Evolutionary conservation across 2,888 invertebrate species (phyloP).

Genomic region (Andrena fulva): DNA sequence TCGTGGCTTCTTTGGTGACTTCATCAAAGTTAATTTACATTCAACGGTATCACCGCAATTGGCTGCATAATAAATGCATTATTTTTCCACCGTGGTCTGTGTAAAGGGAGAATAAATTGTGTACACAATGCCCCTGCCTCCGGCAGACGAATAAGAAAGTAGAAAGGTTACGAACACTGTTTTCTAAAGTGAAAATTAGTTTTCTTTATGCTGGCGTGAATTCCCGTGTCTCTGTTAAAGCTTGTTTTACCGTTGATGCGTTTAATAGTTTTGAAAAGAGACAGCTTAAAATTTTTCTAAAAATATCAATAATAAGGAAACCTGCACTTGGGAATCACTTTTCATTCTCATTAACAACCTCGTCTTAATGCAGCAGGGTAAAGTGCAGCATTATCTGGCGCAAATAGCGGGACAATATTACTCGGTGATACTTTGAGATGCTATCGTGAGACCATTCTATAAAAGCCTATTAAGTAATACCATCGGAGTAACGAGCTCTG

Average conservation of each 20-base stretch:
- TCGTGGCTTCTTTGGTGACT: not conserved
- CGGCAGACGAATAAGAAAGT: not conserved
- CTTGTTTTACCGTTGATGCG: not conserved
- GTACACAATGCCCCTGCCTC: not conserved
- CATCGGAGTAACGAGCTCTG: conserved; percentile 12
- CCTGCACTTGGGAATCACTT: not conserved
- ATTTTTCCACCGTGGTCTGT: conserved; percentile 1
- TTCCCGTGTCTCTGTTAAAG: not conserved
- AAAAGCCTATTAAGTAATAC: conserved; percentile 43
- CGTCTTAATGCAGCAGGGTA: not conserved
- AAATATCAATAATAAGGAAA: too few relatives aligned
- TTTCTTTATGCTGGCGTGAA: not conserved
- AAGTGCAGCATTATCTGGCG: not conserved
- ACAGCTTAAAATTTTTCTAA: not conserved
- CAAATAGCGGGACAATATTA: conserved; percentile 22
- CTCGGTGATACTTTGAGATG: conserved; percentile 9
- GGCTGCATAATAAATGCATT: conserved; percentile 22
- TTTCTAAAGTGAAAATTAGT: not conserved
- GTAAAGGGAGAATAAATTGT: not conserved
- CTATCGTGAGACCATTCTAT: not conserved
- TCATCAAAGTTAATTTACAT: conserved; percentile 11
- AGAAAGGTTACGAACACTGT: not conserved
- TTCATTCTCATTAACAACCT: not conserved
- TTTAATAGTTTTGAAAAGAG: not conserved
- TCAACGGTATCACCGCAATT: conserved; percentile 13